Evolutionary conservation across 2,888 invertebrate genomes (phyloP), one percentile per base, ranked within the genome.

Genomic region (Seira sanloemensis): DNA sequence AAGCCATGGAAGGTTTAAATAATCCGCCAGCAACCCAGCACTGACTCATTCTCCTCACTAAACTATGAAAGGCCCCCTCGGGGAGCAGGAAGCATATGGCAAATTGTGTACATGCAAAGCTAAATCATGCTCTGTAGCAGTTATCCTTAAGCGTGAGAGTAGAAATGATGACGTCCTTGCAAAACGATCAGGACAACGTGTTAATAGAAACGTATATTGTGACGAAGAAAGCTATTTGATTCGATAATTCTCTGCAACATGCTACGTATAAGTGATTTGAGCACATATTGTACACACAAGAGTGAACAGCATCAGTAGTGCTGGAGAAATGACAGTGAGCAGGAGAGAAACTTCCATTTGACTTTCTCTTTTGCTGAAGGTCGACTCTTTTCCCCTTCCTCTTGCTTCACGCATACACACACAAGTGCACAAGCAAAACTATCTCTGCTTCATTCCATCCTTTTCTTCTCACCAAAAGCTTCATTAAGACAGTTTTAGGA

Each of bases 401-500:
- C 46, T 37, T 71, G 23, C 18, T 19, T 37, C 23, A 71, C 24
- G 19, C 21, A 65, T 2, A n/a, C 19, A 71, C 46, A 50, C 50
- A n/a, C n/a, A n/a, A n/a, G n/a, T n/a, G n/a, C n/a, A n/a, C n/a
- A n/a, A n/a, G n/a, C n/a, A n/a, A n/a, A n/a, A n/a, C 37, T 12
- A 37, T 37, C 37, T 37, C 37, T 37, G 5, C 37, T 37, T 37
- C 12, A 37, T 37, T 37, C 37, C 37, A 37, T 37, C 37, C 37
- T 37, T 37, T 37, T 16, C 54, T 19, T 73, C 25, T 73, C 73
- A 18, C 58, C 58, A 37, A n/a, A n/a, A 73, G 73, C 73, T 58
- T 73, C 73, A 73, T 73, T 73, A 73, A 73, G 73, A 73, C 58
- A 24, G 26, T 58, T n/a, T 73, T 25, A 73, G 24, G 54, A 73